Base-by-base conservation (phyloP, 2,797 vertebrate species). In the Sebastes hubbsi region DNA sequence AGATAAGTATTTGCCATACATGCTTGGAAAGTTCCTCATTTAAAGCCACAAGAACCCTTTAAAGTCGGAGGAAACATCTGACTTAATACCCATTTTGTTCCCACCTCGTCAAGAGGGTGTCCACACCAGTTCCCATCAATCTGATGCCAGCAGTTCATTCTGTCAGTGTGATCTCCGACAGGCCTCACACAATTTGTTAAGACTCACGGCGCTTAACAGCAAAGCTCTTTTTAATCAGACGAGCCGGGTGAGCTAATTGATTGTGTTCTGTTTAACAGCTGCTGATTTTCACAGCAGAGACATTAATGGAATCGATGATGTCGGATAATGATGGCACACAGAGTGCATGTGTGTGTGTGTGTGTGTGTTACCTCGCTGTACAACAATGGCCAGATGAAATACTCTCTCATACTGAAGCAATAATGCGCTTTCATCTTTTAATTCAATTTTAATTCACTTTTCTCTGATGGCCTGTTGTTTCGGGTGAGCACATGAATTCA, bases 161-260 rank as follows among this genome's bases (percentile, higher is more conserved):
- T 8, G 54, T 27, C 81, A 75, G 63, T 60, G 79, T 74, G 42
- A 61, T 61, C 58, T 62, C 49, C 20, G 60, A 76, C 55, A 32
- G 74, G 61, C 66, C 12, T 80, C 20, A 25, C 38, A 13, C 38
- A 13, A 46, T 78, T 52, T 78, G 55, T 78, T 77, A 67, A 73
- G 75, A 80, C 60, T 74, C n/a, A 54, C 2, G 64, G 49, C 52
- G 72, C 54, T 85, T 89, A 49, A 81, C 67, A 22, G 25, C 46
- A 82, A 67, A 83, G 77, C 63, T 78, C 80, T 54, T 76, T 77
- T 86, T 86, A 79, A 90, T 84, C 73, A 71, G 70, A 85, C 64
- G 58, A 88, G 61, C 61, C 49, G 32, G 34, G 42, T 78, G 63
- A 32, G 42, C 64, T 84, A 81, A 88, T 83, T 83, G 72, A 84